Base-by-base conservation (phyloP, 2,888 invertebrate species). In the Tipula unca region DNA sequence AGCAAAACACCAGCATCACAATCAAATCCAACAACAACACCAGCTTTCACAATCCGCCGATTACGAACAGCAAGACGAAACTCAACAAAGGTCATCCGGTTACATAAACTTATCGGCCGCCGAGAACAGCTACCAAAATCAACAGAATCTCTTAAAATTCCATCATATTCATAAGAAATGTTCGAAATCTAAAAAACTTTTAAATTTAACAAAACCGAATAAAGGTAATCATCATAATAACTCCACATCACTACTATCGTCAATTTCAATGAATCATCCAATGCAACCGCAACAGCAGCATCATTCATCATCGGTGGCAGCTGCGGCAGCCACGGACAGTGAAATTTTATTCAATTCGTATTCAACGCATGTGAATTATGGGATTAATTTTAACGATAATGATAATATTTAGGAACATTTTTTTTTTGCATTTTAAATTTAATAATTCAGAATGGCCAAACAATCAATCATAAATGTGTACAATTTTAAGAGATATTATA, bases 71-170 rank as follows among this genome's bases (percentile, higher is more conserved):
- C 69, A 69, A 69, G 25, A 69, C 69, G 69, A 69, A 20, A 25
- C 69, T 69, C 25, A 69, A 25, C 69, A 69, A 69, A 69, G 25
- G 10, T 10, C 69, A 25, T 69, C 25, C 6, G 69, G 69, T 69
- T 69, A 69, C 25, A 69, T 69, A 69, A 69, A 69, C 25, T 69
- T 69, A 69, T 69, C 69, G 69, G 69, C 69, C 25, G 10, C 10
- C 83, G 84, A 84, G 14, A 84, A 36, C 13, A 84, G 84, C 10
- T 84, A 84, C 39, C 84, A 84, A 36, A 84, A 84, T 84, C 84
- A 84, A 10, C 83, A 83, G 8, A n/a, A 83, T 35, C 83, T 69
- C 69, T 69, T 69, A 69, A 69, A 69, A 69, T 69, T 69, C n/a
- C n/a, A n/a, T 25, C 69, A 69, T 25, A 69, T 25, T 10, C 25